phyloP scores from a whole-genome alignment of 2,113 vertebrate species.

The Hassar affinis region DNA sequence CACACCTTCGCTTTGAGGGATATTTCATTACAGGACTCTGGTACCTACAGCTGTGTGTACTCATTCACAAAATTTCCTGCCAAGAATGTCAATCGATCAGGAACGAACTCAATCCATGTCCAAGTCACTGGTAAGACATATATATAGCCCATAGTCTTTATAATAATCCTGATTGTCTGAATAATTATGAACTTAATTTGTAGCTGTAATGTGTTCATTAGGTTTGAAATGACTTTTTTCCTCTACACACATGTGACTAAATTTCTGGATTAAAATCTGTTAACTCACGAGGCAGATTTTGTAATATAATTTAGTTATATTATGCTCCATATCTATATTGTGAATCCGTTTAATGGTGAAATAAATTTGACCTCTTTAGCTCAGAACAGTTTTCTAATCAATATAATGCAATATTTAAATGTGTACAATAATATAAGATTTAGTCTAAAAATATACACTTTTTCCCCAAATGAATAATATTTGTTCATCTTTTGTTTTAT shows the following conservation, averaged over 20 bases:
- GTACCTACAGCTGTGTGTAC: background rate
- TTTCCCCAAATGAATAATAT: background rate
- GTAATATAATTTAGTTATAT: background rate
- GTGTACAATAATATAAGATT: background rate
- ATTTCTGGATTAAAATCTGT: background rate
- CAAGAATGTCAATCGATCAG: background rate
- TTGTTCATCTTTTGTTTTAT: no score
- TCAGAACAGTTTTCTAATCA: background rate
- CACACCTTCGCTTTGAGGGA: background rate
- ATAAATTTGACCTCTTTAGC: background rate
- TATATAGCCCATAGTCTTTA: background rate
- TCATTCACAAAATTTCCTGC: background rate
- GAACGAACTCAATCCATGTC: background rate
- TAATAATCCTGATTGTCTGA: background rate
- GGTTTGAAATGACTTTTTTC: background rate
- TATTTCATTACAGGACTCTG: constrained; percentile 11
- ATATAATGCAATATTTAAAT: background rate
- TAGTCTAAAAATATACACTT: background rate
- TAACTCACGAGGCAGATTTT: background rate
- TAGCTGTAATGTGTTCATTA: no score
- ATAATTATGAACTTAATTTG: background rate
- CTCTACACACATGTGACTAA: background rate
- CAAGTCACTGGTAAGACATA: background rate
- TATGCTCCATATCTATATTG: no score
- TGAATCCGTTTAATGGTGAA: background rate